phyloP scores from a whole-genome alignment of 2,113 vertebrate genomes.

The Triplophysa tibetana region DNA sequence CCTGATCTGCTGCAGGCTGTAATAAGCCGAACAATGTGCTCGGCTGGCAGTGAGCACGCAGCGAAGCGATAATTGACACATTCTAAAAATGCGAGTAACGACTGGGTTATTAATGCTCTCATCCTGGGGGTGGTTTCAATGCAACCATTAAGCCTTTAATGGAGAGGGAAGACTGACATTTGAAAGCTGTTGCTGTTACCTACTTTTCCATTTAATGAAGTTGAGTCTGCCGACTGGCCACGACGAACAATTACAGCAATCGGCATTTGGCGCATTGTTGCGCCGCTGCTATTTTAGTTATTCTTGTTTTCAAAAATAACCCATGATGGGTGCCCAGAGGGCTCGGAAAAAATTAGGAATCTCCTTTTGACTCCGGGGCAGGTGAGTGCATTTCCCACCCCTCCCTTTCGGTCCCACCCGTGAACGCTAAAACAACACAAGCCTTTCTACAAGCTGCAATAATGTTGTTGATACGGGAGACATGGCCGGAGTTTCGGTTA shows the following conservation, averaged over 20 bases:
- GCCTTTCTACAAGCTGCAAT: conserved; percentile 65
- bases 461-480: conserved; percentile 71
- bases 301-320: conserved; percentile 67
- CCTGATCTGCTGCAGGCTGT: conserved; percentile 55
- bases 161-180: conserved; percentile 73
- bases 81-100: conserved; percentile 72
- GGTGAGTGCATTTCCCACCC: conserved; percentile 70
- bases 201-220: conserved; percentile 66
- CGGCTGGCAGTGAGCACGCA: conserved; percentile 51
- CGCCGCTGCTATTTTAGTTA: conserved; percentile 66
- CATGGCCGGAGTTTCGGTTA: conserved; percentile 72
- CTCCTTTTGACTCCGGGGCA: conserved; percentile 66
- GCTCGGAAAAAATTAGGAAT: conserved; percentile 75
- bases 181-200: conserved; percentile 68
- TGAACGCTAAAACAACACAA: conserved; percentile 68
- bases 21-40: conserved; percentile 66
- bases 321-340: conserved; percentile 60
- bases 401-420: conserved; percentile 58
- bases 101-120: conserved; percentile 73
- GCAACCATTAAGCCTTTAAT: conserved; percentile 76
- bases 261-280: conserved; percentile 54
- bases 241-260: conserved; percentile 52
- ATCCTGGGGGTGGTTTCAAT: conserved; percentile 69
- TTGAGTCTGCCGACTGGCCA: conserved; percentile 55
- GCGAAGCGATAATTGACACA: conserved; percentile 72